These are phyloP conservation scores for Periplaneta americana DNA, from an alignment of 1,140 invertebrate species.

Conservation along the genomic window DNA sequence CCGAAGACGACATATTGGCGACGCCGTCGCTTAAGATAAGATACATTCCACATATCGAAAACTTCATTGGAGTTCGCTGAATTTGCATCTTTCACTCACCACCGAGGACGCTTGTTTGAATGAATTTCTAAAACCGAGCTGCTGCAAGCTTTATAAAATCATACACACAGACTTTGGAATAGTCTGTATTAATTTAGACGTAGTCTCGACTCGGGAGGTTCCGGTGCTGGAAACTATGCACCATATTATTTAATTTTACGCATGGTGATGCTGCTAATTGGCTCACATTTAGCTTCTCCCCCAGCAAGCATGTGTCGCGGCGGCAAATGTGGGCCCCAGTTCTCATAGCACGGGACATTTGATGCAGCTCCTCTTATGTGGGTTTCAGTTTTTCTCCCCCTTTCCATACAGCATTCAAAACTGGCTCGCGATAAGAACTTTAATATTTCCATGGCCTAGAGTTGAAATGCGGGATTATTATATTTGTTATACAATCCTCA, in stretches of 20 bases:
- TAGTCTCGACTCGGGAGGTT: neutral
- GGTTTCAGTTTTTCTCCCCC: neutral
- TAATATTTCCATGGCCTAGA: neutral
- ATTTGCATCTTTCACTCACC: too few species aligned
- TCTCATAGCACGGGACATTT: neutral
- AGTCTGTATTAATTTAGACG: neutral
- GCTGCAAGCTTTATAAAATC: neutral
- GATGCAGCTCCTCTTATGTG: neutral
- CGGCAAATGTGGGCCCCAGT: neutral
- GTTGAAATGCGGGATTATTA: neutral
- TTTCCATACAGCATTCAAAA: neutral
- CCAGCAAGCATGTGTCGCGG: neutral
- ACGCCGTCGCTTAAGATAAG: too few species aligned
- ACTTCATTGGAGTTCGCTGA: too few species aligned
- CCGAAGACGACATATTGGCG: too few species aligned
- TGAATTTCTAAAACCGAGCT: too few species aligned
- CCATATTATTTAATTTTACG: neutral
- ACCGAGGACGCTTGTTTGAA: too few species aligned
- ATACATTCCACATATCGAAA: too few species aligned
- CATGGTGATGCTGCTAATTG: neutral
- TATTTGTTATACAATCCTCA: neutral
- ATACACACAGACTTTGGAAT: neutral
- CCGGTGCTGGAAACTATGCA: neutral
- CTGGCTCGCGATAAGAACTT: neutral
- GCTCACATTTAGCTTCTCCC: neutral